These are phyloP conservation scores for Thamnophis sirtalis DNA, from an alignment of 2,113 vertebrate species.

Conservation along the genomic window DNA sequence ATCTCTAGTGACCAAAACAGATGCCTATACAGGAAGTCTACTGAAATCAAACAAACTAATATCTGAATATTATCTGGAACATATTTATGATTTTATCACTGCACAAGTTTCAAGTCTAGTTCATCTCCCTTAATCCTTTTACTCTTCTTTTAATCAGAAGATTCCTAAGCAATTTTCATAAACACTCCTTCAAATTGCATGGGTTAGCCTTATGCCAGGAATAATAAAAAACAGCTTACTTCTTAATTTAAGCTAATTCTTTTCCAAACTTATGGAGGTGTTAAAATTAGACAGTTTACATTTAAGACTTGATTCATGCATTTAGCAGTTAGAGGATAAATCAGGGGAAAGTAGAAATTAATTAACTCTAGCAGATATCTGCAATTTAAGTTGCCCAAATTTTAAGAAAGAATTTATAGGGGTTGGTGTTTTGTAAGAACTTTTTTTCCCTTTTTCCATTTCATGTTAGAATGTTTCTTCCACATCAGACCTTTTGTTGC, in stretches of 20 bases:
- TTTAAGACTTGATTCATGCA: conserved; percentile 31
- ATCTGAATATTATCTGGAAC: background rate
- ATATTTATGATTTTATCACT: background rate
- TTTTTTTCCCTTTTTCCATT: fast-evolving
- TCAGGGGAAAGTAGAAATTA: conserved; percentile 38
- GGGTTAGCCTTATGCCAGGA: conserved; percentile 31
- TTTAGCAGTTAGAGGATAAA: conserved; percentile 34
- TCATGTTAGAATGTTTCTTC: background rate
- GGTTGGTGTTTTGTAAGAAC: conserved; percentile 12
- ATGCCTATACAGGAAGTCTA: background rate
- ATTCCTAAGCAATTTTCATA: conserved; percentile 34
- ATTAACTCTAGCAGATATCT: conserved; percentile 47
- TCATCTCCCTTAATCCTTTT: conserved; percentile 8
- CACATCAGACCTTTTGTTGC: background rate
- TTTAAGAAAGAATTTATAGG: conserved; percentile 46
- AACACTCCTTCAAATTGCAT: background rate
- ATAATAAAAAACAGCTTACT: conserved; percentile 50
- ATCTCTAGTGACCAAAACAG: background rate
- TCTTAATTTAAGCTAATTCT: conserved; percentile 66
- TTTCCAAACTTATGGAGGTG: conserved; percentile 47
- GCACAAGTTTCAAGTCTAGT: background rate
- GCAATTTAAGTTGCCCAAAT: conserved; percentile 28
- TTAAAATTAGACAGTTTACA: conserved; percentile 44
- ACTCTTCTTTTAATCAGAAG: conserved; percentile 35
- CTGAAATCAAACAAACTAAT: background rate